A percentile compares a stretch with the other conserved stretches of the same genome.
Evolutionary conservation across 1,140 invertebrate species (phyloP).

Genomic region (Drosophila suzukii): DNA sequence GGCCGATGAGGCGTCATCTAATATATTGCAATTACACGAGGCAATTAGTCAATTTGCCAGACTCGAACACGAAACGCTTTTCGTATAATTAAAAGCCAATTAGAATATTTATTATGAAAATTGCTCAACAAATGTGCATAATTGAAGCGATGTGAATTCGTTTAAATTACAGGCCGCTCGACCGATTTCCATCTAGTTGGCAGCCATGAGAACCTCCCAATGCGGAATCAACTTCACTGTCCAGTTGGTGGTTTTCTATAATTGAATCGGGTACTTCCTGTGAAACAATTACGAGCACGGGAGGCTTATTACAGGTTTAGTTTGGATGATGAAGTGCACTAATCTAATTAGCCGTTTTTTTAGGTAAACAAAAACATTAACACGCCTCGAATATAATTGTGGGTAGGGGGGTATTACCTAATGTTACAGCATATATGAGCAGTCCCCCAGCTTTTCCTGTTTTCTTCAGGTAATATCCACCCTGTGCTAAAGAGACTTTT

Average conservation of each 20-base stretch:
- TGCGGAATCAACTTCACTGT: conserved; percentile 3
- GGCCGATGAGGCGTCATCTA: conserved; percentile 67
- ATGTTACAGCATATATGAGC: no score
- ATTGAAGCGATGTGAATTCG: conserved; percentile 45
- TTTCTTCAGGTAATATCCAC: conserved; percentile 16
- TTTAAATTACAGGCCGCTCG: conserved; percentile 59
- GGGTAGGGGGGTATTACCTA: no score
- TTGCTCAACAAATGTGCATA: conserved; percentile 69
- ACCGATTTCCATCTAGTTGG: conserved; percentile 15
- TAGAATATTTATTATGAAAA: conserved; percentile 78
- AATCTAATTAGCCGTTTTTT: conserved; percentile 15
- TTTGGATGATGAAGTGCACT: neutral
- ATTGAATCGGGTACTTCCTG: conserved; percentile 37
- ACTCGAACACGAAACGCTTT: conserved; percentile 55
- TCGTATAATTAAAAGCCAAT: conserved; percentile 77
- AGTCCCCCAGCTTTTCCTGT: neutral
- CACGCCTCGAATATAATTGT: neutral
- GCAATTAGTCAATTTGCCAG: conserved; percentile 75
- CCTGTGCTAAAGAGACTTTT: conserved; percentile 44
- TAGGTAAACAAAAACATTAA: conserved; percentile 8
- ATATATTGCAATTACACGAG: conserved; percentile 74
- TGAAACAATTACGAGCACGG: conserved; percentile 12
- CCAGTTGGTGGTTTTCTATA: conserved; percentile 33
- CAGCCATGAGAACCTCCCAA: conserved; percentile 10
- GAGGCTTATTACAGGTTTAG: conserved; percentile 12